phyloP scores from a whole-genome alignment of 2,797 vertebrate genomes.

The Alexandromys oeconomus region DNA sequence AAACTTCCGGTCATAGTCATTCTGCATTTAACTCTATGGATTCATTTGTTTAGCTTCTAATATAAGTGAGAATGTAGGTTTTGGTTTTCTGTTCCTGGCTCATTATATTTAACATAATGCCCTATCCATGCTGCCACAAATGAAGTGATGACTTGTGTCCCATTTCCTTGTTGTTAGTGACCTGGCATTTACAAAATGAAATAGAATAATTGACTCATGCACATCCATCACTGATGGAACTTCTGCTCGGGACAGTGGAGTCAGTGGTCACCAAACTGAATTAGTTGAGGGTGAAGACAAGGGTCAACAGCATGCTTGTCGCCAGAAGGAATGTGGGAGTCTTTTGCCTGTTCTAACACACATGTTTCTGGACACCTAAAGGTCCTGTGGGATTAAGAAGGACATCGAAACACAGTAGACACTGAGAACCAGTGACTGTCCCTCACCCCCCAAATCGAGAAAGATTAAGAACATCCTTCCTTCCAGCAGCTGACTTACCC shows the following conservation, averaged over 20 bases:
- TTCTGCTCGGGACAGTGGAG: neutral
- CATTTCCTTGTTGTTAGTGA: neutral
- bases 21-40: neutral
- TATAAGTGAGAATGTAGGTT: neutral
- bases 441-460: neutral
- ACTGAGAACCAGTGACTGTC: neutral
- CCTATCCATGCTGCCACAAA: neutral
- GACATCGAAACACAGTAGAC: neutral
- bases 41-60: neutral
- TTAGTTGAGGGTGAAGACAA: neutral
- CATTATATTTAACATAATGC: neutral
- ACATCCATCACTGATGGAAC: neutral
- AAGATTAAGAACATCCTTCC: conserved; percentile 32
- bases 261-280: neutral
- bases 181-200: neutral
- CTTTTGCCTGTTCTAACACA: conserved; percentile 14
- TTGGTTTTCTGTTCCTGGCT: neutral
- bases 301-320: too few species aligned
- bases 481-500: conserved; percentile 51
- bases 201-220: neutral
- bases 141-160: neutral
- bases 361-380: neutral
- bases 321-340: neutral
- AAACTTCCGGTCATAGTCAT: neutral
- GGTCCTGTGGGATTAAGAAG: neutral